These are phyloP conservation scores for Agrotis exclamationis DNA, from an alignment of 2,888 invertebrate genomes.

Conservation along the genomic window DNA sequence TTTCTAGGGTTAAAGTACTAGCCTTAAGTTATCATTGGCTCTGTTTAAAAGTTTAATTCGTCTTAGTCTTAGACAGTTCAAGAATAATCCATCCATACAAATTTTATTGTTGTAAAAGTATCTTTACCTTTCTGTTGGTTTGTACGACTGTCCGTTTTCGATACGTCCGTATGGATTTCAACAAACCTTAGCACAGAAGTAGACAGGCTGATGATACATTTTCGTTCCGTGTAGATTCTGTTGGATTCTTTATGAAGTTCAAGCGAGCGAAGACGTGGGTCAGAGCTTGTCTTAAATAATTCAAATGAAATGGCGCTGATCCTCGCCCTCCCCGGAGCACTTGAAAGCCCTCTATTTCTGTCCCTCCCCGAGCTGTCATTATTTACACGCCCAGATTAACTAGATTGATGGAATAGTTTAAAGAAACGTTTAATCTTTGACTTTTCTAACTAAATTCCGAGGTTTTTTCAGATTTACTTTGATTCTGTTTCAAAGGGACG, in stretches of 20 bases:
- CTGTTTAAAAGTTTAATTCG: background rate
- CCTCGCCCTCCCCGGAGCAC: slow-evolving; percentile 46
- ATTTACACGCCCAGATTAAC: slow-evolving; percentile 73
- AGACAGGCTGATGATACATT: background rate
- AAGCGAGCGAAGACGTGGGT: slow-evolving; percentile 1
- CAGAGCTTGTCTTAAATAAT: slow-evolving; percentile 57
- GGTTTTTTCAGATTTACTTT: slow-evolving; percentile 60
- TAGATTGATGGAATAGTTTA: slow-evolving; percentile 76
- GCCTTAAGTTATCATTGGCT: background rate
- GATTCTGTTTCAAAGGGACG: slow-evolving; percentile 61
- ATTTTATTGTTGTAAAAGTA: background rate
- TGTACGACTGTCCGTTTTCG: background rate
- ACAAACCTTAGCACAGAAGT: background rate
- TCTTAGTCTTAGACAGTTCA: slow-evolving; percentile 16
- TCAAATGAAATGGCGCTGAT: slow-evolving; percentile 61
- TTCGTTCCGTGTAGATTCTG: background rate
- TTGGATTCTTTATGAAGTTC: background rate
- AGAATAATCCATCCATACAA: slow-evolving; percentile 46
- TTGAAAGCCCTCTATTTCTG: slow-evolving; percentile 66
- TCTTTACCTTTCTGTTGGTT: background rate
- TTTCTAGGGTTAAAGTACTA: too few species aligned
- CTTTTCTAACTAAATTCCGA: slow-evolving; percentile 66
- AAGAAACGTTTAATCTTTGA: slow-evolving; percentile 75
- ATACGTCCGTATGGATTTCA: background rate
- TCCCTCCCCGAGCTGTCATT: slow-evolving; percentile 67